Conservation (phyloP, 2,797 vertebrate genomes). For the Darevskia mixta region DNA sequence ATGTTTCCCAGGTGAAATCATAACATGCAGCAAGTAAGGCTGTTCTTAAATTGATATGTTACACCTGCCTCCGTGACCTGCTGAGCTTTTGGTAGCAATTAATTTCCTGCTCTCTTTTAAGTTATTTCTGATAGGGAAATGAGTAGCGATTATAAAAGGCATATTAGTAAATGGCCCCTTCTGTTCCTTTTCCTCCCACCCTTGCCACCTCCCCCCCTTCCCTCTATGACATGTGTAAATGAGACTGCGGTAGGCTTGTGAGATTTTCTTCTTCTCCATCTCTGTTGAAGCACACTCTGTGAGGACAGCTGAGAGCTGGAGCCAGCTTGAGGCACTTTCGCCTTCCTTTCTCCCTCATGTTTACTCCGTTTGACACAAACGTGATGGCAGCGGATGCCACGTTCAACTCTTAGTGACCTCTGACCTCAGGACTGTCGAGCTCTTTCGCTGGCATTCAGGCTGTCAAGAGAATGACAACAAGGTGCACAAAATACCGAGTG, state of each 20-base stretch:
- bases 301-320: constrained; percentile 45
- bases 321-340: constrained; percentile 43
- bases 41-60: constrained; percentile 56
- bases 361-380: constrained; percentile 42
- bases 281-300: constrained; percentile 30
- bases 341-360: constrained; percentile 47
- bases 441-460: constrained; percentile 42
- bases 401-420: constrained; percentile 23
- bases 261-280: constrained; percentile 28
- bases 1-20: constrained; percentile 32
- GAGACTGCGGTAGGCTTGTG: constrained; percentile 36
- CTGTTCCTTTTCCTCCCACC: constrained; percentile 42
- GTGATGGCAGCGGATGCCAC: constrained; percentile 24
- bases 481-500: constrained; percentile 33
- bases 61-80: constrained; percentile 57
- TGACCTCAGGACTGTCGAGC: constrained; percentile 41
- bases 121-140: constrained; percentile 21
- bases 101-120: constrained; percentile 33
- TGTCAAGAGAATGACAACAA: constrained; percentile 47
- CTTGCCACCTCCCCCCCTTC: constrained; percentile 6
- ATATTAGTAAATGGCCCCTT: constrained; percentile 29
- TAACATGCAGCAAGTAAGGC: constrained; percentile 45
- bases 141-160: constrained; percentile 22
- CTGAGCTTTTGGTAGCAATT: constrained; percentile 11
- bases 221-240: constrained; percentile 21